Conservation (phyloP, 2,888 invertebrate genomes). For the Sphaerophoria taeniata region DNA sequence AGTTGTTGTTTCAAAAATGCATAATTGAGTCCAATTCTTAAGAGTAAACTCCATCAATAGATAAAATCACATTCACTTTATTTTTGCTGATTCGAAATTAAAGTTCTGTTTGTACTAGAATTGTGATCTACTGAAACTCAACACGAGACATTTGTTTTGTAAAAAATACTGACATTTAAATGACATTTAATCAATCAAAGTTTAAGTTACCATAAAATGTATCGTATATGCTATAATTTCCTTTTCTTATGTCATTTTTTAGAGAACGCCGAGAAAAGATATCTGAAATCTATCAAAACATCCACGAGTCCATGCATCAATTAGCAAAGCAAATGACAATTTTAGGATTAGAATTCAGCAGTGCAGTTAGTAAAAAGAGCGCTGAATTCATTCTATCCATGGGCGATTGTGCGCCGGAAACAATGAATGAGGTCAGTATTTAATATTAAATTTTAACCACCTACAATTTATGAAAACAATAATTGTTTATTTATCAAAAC, state of each 20-base stretch:
- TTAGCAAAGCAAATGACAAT: conserved; percentile 85
- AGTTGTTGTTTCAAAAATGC: not conserved
- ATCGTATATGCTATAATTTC: not conserved
- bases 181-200: not conserved
- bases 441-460: conserved; percentile 76
- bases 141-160: too few relatives aligned
- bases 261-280: conserved; percentile 89
- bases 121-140: too few relatives aligned
- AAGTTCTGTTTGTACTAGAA: too few relatives aligned
- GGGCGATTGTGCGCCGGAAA: conserved; percentile 84
- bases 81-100: too few relatives aligned
- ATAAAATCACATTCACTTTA: too few relatives aligned
- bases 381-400: conserved; percentile 84
- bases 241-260: conserved; percentile 57
- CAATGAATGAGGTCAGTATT: conserved; percentile 84
- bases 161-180: too few relatives aligned
- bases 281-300: conserved; percentile 87
- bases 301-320: conserved; percentile 90
- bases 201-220: not conserved
- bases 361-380: conserved; percentile 80
- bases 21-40: too few relatives aligned
- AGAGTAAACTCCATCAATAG: too few relatives aligned
- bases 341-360: conserved; percentile 84
- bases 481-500: conserved; percentile 51
- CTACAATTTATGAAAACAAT: conserved; percentile 43